Percentiles rank a stretch among this genome's conserved stretches.
These are phyloP conservation scores for Rhadinocentrus ornatus DNA, from an alignment of 2,797 vertebrate species.

Conservation along the genomic window DNA sequence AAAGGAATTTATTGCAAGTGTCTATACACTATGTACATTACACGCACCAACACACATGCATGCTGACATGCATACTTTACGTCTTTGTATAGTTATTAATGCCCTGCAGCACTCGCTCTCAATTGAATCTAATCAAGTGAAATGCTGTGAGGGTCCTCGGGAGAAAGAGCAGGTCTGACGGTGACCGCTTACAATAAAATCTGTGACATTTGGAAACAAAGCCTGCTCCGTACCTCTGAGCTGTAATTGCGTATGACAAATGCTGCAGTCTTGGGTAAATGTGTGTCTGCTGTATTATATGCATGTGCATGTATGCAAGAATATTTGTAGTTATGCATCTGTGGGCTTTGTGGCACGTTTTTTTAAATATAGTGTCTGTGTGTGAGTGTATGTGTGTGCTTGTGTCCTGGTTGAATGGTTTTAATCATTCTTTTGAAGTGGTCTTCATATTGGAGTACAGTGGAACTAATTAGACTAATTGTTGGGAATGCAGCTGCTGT, in stretches of 20 bases:
- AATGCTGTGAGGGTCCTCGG: conserved; percentile 71
- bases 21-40: conserved; percentile 52
- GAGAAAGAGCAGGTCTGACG: conserved; percentile 71
- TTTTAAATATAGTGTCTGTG: background rate
- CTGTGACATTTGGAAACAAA: conserved; percentile 79
- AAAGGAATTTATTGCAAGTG: conserved; percentile 62
- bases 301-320: conserved; percentile 17
- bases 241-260: conserved; percentile 71
- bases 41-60: conserved; percentile 33
- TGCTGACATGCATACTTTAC: conserved; percentile 50
- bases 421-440: conserved; percentile 74
- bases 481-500: conserved; percentile 68
- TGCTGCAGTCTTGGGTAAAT: conserved; percentile 58
- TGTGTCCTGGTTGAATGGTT: conserved; percentile 52
- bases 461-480: conserved; percentile 72
- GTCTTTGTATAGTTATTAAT: conserved; percentile 73
- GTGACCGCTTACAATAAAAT: conserved; percentile 76
- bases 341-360: conserved; percentile 28
- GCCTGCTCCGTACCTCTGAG: conserved; percentile 59
- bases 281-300: conserved; percentile 36
- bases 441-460: conserved; percentile 56
- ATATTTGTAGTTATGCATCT: conserved; percentile 38
- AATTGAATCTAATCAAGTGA: conserved; percentile 82
- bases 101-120: conserved; percentile 66
- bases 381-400: conserved; percentile 19